phyloP scores from a whole-genome alignment of 2,888 invertebrate species.

The Neoitamus cyanurus region DNA sequence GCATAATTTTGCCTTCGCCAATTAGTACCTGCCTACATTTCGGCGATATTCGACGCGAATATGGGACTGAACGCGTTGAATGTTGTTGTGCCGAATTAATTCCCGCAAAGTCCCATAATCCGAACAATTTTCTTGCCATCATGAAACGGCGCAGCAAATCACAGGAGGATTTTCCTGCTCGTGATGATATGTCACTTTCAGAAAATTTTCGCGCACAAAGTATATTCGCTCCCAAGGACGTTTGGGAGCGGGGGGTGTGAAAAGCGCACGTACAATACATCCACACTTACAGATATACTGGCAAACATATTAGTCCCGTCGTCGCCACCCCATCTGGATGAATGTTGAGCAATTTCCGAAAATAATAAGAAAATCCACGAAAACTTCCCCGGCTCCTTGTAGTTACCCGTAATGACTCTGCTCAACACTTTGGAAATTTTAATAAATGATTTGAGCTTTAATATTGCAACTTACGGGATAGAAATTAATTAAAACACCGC shows the following conservation, averaged over 20 bases:
- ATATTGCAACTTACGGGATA: conserved; percentile 38
- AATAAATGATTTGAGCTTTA: conserved; percentile 42
- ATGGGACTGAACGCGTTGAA: neutral
- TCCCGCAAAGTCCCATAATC: conserved; percentile 15
- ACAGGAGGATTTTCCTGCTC: conserved; percentile 20
- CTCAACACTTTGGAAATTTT: conserved; percentile 43
- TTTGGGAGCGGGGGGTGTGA: neutral
- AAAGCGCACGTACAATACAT: neutral
- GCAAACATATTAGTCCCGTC: neutral
- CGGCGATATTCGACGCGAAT: neutral
- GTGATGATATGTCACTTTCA: conserved; percentile 32
- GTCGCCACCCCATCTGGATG: neutral
- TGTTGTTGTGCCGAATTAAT: conserved; percentile 1
- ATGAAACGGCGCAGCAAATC: neutral
- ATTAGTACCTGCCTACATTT: neutral
- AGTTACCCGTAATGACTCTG: neutral
- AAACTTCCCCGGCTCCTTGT: neutral
- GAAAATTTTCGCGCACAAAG: conserved; percentile 14
- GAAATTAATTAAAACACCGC: conserved; percentile 41
- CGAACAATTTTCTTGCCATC: conserved; percentile 20
- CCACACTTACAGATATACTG: neutral
- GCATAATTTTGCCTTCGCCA: neutral
- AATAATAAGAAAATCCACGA: conserved; percentile 41
- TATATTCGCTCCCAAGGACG: neutral
- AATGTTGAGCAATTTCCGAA: conserved; percentile 40